Percentiles rank a stretch among this genome's conserved stretches.
phyloP scores from a whole-genome alignment of 1,140 invertebrate genomes.

The Halictus rubicundus region DNA sequence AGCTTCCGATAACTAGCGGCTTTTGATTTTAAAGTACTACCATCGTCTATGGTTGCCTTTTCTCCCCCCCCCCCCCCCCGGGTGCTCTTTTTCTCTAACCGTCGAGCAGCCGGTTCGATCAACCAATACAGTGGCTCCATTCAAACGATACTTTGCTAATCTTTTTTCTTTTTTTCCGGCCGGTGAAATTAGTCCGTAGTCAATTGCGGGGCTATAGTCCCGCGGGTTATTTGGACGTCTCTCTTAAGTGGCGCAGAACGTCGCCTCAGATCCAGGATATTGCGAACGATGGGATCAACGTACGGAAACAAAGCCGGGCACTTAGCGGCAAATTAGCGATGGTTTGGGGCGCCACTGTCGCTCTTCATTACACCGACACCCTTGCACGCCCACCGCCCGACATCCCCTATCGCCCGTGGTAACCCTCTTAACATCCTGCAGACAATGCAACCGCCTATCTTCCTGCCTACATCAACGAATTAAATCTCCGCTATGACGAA shows the following conservation, averaged over 20 bases:
- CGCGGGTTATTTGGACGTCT: slow-evolving; percentile 64
- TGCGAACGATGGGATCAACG: slow-evolving; percentile 67
- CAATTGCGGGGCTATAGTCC: slow-evolving; percentile 43
- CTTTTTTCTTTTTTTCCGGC: slow-evolving; percentile 1
- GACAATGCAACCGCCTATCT: slow-evolving; percentile 56
- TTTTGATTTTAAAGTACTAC: not conserved
- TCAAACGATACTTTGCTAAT: not conserved
- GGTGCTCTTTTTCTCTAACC: no score
- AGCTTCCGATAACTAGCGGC: not conserved
- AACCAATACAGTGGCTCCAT: not conserved
- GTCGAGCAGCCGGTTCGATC: not conserved
- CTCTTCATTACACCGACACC: slow-evolving; percentile 68
- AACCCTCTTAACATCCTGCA: slow-evolving; percentile 62
- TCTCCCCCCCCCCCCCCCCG: no score
- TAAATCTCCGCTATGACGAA: slow-evolving; percentile 45
- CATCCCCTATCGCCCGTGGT: slow-evolving; percentile 13
- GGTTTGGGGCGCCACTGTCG: slow-evolving; percentile 62
- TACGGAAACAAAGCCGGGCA: slow-evolving; percentile 71
- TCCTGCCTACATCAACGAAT: slow-evolving; percentile 48
- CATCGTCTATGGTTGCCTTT: not conserved
- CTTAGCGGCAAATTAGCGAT: slow-evolving; percentile 71
- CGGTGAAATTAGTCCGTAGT: slow-evolving; percentile 38
- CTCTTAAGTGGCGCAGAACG: slow-evolving; percentile 56
- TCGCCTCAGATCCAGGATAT: slow-evolving; percentile 66
- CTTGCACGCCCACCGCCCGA: slow-evolving; percentile 21